Conservation (phyloP, 2,888 invertebrate genomes). For the Phyto melanocephala region DNA sequence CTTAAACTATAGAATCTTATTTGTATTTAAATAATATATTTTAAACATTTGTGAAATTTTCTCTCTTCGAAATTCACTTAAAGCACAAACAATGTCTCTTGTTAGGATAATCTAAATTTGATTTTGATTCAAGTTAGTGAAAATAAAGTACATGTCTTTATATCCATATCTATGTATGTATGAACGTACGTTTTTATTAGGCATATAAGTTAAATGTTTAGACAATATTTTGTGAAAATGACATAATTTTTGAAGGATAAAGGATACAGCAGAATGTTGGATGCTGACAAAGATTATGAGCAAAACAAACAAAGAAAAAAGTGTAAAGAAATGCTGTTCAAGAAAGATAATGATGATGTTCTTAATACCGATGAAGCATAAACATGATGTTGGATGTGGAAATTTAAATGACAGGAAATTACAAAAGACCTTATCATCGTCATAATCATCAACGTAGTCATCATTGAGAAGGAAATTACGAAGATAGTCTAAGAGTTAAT, state of each 20-base stretch:
- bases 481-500: conserved; percentile 48
- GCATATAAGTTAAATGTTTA: conserved; percentile 35
- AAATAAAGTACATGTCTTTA: background rate
- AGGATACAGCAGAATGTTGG: conserved; percentile 35
- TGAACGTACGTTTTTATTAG: background rate
- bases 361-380: conserved; percentile 12
- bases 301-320: background rate
- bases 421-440: conserved; percentile 59
- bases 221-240: conserved; percentile 44
- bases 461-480: conserved; percentile 61
- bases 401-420: conserved; percentile 63
- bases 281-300: conserved; percentile 12
- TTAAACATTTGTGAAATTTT: no score
- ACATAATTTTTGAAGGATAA: conserved; percentile 52
- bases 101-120: no score
- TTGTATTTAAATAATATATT: no score
- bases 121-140: background rate
- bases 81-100: no score
- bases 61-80: no score
- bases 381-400: conserved; percentile 25
- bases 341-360: background rate
- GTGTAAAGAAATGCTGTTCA: conserved; percentile 10
- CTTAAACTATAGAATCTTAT: no score
- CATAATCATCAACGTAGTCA: conserved; percentile 38
- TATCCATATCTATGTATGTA: background rate